Percentiles rank a stretch among this genome's conserved stretches.
Conservation (phyloP, 2,888 invertebrate genomes). For the Ennomos quercinarius region DNA sequence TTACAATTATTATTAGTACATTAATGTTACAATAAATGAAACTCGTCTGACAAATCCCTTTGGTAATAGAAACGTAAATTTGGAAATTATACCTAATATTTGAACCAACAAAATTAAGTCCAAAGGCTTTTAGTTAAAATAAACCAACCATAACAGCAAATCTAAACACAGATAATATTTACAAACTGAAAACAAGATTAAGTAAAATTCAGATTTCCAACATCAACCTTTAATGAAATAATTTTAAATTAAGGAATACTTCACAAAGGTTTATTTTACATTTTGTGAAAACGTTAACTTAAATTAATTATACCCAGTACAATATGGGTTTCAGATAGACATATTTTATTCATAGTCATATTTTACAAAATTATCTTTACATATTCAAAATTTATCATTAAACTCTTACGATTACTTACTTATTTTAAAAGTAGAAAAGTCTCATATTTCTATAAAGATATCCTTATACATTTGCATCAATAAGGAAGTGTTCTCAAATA, state of each 20-base stretch:
- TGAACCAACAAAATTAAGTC: no score
- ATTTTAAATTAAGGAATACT: constrained; percentile 58
- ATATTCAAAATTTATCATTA: constrained; percentile 21
- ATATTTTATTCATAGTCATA: constrained; percentile 18
- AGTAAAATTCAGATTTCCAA: constrained; percentile 51
- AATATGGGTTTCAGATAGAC: constrained; percentile 15
- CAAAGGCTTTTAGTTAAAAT: not conserved
- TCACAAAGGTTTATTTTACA: constrained; percentile 57
- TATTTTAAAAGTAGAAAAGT: constrained; percentile 26
- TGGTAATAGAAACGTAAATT: no score
- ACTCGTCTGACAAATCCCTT: no score
- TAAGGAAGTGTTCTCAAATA: constrained; percentile 9
- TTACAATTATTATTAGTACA: no score
- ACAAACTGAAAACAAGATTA: constrained; percentile 11
- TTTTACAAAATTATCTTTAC: constrained; percentile 23
- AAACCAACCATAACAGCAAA: not conserved
- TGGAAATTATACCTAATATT: no score
- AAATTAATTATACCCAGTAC: constrained; percentile 11
- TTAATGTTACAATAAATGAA: no score
- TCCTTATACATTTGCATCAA: constrained; percentile 4
- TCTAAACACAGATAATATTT: no score
- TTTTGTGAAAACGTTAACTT: constrained; percentile 21
- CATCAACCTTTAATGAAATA: constrained; percentile 73
- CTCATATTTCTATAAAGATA: constrained; percentile 17
- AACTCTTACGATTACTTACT: constrained; percentile 11